Base-by-base conservation (phyloP, 1,140 invertebrate species). In the Eumeta japonica region DNA sequence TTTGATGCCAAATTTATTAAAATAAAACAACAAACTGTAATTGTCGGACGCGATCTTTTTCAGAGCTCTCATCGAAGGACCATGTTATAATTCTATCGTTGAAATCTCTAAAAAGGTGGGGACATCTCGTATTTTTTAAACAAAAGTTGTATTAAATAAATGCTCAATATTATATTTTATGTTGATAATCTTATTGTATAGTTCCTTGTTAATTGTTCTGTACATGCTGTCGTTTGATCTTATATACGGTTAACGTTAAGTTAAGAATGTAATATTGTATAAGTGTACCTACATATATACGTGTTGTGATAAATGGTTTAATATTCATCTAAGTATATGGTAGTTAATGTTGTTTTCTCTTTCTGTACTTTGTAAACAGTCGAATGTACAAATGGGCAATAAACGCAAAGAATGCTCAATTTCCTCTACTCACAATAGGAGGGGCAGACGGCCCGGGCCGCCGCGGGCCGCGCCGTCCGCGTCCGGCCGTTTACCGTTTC, bases 261-360 rank as follows among this genome's bases (percentile, higher is more conserved):
- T 53, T 63, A 55, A 50, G 46, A 55, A 46, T 55, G 52, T 61
- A 56, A 44, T 57, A 35, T 24, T 55, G 51, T 57, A 37, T 53
- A 48, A 55, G 50, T 66, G 51, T 63, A 53, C 62, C 45, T 65
- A 62, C 48, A 48, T 61, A 58, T 64, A 70, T 71, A 59, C 61
- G 65, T 68, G 68, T 73, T 73, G 68, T 73, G 68, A 73, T 71
- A 71, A 52, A 55, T 64, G 56, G n/a, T n/a, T n/a, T n/a, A n/a
- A n/a, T n/a, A n/a, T n/a, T n/a, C n/a, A n/a, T n/a, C n/a, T n/a
- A n/a, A n/a, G n/a, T n/a, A n/a, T n/a, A n/a, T n/a, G n/a, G n/a
- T n/a, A n/a, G n/a, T n/a, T n/a, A n/a, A n/a, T 60, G 57, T 52
- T 52, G 35, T 55, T 53, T 55, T 55, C 60, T 53, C 49, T 61